These are phyloP conservation scores for Takifugu rubripes DNA, from an alignment of 2,797 vertebrate genomes.

Conservation along the genomic window DNA sequence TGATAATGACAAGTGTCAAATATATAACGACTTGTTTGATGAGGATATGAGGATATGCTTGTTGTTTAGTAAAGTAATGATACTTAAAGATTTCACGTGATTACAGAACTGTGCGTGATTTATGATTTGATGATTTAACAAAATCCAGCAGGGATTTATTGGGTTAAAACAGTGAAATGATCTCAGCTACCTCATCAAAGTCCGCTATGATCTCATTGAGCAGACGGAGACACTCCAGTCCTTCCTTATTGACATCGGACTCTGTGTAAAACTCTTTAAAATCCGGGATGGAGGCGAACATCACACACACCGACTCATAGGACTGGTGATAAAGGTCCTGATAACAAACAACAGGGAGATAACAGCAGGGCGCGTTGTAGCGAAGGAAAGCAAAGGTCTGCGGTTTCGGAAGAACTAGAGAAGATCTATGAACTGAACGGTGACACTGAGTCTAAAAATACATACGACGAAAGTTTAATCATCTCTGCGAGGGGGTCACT, in stretches of 20 bases:
- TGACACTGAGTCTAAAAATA: slow-evolving; percentile 24
- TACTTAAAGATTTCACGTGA: neutral
- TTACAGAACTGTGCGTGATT: neutral
- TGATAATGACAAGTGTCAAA: neutral
- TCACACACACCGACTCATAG: slow-evolving; percentile 94
- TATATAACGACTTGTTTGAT: too few relatives aligned
- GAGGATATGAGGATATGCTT: too few relatives aligned
- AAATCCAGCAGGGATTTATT: neutral
- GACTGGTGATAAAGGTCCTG: slow-evolving; percentile 97
- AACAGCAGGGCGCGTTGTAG: slow-evolving; percentile 18
- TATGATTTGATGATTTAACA: neutral
- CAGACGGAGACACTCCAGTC: slow-evolving; percentile 93
- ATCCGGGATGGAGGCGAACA: slow-evolving; percentile 98
- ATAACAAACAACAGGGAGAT: slow-evolving; percentile 36
- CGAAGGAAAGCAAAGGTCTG: slow-evolving; percentile 6
- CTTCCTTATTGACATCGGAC: slow-evolving; percentile 97
- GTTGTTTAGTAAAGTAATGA: too few relatives aligned
- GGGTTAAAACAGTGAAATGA: slow-evolving; percentile 7
- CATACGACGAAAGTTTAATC: slow-evolving; percentile 32
- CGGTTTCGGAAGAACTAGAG: slow-evolving; percentile 4
- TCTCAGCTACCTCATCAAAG: slow-evolving; percentile 88
- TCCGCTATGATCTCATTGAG: slow-evolving; percentile 97
- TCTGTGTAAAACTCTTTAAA: slow-evolving; percentile 99
- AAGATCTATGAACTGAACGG: slow-evolving; percentile 22
- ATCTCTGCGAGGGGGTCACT: slow-evolving; percentile 18